phyloP scores from a whole-genome alignment of 2,113 vertebrate species.

The Ptilonorhynchus violaceus region DNA sequence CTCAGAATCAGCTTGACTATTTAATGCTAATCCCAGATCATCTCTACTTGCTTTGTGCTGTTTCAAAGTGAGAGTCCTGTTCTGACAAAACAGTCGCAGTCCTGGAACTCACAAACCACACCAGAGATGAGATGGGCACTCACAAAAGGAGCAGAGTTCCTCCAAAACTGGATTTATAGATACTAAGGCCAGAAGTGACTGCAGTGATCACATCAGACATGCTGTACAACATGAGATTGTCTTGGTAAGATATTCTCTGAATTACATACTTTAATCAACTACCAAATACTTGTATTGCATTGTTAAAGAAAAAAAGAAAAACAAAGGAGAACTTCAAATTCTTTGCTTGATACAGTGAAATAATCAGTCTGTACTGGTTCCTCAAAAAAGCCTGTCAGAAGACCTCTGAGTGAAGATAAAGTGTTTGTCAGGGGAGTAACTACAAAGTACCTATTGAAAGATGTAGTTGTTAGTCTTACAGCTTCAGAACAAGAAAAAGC shows the following conservation, averaged over 20 bases:
- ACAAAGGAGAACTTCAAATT: neutral
- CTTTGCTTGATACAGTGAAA: neutral
- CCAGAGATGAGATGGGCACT: neutral
- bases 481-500: neutral
- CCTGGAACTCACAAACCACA: neutral
- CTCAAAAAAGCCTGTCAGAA: neutral
- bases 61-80: neutral
- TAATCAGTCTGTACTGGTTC: neutral
- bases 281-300: neutral
- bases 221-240: neutral
- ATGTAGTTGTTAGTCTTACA: neutral
- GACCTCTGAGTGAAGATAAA: neutral
- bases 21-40: neutral
- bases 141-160: neutral
- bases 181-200: neutral
- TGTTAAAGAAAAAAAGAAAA: neutral
- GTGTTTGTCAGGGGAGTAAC: neutral
- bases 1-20: neutral
- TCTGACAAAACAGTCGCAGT: neutral
- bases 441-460: neutral
- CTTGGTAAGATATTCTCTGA: neutral
- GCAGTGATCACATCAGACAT: neutral
- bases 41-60: neutral
- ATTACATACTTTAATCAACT: neutral
- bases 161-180: neutral